Base-by-base conservation (phyloP, 35 echinoderm and acorn worm genomes). In the Ophioderma brevispina region DNA sequence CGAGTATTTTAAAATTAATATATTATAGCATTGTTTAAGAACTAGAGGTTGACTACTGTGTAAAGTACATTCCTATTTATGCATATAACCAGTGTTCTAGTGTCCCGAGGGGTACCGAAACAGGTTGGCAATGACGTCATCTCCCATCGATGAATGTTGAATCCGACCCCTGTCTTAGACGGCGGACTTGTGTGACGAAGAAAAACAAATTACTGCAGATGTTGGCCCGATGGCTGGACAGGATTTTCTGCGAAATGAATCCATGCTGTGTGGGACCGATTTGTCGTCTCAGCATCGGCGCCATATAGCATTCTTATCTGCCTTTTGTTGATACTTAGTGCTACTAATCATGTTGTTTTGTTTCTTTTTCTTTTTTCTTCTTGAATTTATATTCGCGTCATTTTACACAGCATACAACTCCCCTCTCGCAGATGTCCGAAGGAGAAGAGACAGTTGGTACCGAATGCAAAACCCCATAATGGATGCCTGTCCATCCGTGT, bases 281-380 rank as follows among this genome's bases (percentile, higher is more conserved):
- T 2, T 77, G 92, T 2, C 75, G 56, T 0, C 35, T 98, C 17
- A 82, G 85, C 76, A 35, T 91, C 1, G 85, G 80, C 5, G 91
- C 80, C 56, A 92, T 98, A 49, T 94, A 13, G 82, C 93, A 76
- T 95, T 6, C 37, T 99, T 0, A 37, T 85, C 2, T 95, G 93
- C 76, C 64, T 99, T 25, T 80, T 99, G 35, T 70, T 99, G 8
- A 84, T 98, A 17, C 80, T 98, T 8, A 38, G 96, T 98, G 85
- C 94, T 98, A 82, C 34, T 64, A 23, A 35, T 18, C 23, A 3
- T 0, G 37, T 13, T 37, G 36, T 41, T 25, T 32, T 35, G 1
- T 77, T 76, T 34, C 13, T 33, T 43, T 32, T 87, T 18, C 49
- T 18, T 64, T 33, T 30, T 42, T 50, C 28, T 17, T 42, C 5